Evolutionary conservation across 2,113 vertebrate genomes (phyloP).

Genomic region (Prunella fulvescens): DNA sequence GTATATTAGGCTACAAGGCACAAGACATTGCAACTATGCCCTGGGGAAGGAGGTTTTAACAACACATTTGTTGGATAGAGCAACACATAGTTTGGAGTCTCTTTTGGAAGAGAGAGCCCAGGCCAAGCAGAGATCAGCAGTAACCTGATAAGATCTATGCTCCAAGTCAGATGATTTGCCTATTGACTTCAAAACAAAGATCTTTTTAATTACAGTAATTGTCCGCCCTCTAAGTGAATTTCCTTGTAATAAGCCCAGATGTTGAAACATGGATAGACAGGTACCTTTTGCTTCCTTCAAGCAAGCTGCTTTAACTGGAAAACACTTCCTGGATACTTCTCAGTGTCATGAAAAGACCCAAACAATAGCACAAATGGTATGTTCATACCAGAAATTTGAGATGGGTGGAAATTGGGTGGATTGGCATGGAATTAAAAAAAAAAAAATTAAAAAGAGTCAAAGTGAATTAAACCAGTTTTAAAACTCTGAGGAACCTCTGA

Average conservation of each 20-base stretch:
- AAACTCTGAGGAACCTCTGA: not conserved
- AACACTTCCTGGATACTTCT: not conserved
- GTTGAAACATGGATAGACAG: not conserved
- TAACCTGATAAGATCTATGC: not conserved
- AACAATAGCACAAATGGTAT: not conserved
- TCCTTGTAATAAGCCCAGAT: not conserved
- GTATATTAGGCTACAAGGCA: not conserved
- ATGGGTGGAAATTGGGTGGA: not conserved
- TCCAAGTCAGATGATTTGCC: constrained; percentile 20
- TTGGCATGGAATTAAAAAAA: not conserved
- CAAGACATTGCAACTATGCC: not conserved
- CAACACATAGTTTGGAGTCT: not conserved
- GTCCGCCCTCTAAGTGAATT: not conserved
- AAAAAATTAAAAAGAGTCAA: not conserved
- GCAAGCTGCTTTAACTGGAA: not conserved
- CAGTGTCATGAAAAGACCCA: not conserved
- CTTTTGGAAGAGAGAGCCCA: not conserved
- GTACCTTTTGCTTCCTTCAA: not conserved
- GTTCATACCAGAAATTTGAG: not conserved
- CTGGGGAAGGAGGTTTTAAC: not conserved
- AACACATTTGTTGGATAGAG: not conserved
- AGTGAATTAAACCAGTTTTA: not conserved
- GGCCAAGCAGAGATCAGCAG: not conserved
- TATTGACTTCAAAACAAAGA: constrained; percentile 22
- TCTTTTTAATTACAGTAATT: not conserved